Base-by-base conservation (phyloP, 2,797 vertebrate species). In the Mastacembelus armatus region DNA sequence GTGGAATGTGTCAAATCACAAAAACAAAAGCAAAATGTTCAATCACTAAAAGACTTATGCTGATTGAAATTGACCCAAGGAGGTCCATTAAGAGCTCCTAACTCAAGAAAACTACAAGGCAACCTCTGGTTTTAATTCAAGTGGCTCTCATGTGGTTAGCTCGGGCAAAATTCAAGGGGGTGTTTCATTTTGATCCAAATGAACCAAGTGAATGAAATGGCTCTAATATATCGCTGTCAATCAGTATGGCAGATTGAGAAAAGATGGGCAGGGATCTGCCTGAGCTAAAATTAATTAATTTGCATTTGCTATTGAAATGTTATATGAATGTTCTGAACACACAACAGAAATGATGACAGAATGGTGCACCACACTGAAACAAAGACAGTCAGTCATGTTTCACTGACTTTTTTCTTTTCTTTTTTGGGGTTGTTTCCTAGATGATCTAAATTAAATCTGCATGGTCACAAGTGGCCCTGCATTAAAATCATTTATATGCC, bases 21-120 rank as follows among this genome's bases (percentile, higher is more conserved):
- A 27, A 66, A 40, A 45, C 44, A 77, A 62, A 77, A 80, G 47
- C 42, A 43, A 55, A 76, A 38, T 52, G 66, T 61, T 83, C 22
- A 74, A 81, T 47, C 52, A 44, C 19, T 60, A 55, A 3, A 24
- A 78, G 62, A 72, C 72, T 63, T 61, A 12, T 26, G 30, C 70
- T 88, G 82, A 92, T 82, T 88, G 84, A 89, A 86, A 91, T 52
- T 88, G 80, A 85, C 83, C 79, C 47, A 36, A 54, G 30, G 64
- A 74, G 66, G 63, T 54, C 66, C 75, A 77, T 85, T 77, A 74
- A 87, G 74, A 84, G 88, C 79, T 82, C 76, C 29, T 43, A 47
- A 69, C 65, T 52, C 29, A 29, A 52, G 59, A 80, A 81, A 82
- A 68, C 63, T 36, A 55, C 19, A 35, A 78, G 70, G 38, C 24